Evolutionary conservation across 2,797 vertebrate genomes (phyloP).

Genomic region (Sebastes vulpes): DNA sequence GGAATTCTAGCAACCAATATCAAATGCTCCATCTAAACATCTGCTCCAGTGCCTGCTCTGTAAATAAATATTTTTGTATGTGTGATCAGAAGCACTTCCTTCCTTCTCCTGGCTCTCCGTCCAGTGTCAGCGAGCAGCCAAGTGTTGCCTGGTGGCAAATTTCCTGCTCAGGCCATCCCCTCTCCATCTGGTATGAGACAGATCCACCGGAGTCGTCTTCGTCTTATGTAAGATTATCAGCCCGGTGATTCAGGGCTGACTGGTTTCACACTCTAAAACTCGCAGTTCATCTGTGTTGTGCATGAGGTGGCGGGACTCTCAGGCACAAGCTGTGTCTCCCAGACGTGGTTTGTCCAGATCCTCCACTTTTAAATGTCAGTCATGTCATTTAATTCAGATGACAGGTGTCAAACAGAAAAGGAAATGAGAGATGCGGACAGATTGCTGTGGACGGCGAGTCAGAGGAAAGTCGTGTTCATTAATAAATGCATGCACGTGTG

Average conservation of each 20-base stretch:
- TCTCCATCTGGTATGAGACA: conserved; percentile 60
- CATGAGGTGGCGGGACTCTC: conserved; percentile 76
- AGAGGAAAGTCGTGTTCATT: conserved; percentile 46
- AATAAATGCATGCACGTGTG: conserved; percentile 40
- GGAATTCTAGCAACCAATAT: background rate
- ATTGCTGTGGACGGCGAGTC: conserved; percentile 47
- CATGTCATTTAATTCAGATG: conserved; percentile 61
- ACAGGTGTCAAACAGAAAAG: conserved; percentile 1
- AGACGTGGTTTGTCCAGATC: conserved; percentile 45
- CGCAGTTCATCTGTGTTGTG: conserved; percentile 75
- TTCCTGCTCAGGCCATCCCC: conserved; percentile 45
- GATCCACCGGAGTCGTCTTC: conserved; percentile 19
- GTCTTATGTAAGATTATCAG: conserved; percentile 61
- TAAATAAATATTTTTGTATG: background rate
- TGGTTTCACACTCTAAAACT: conserved; percentile 71
- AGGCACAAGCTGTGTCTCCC: conserved; percentile 75
- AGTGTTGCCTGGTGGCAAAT: conserved; percentile 16
- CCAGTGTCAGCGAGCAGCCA: background rate
- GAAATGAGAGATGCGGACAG: conserved; percentile 27
- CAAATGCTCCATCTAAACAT: conserved; percentile 4
- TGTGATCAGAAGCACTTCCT: conserved; percentile 5
- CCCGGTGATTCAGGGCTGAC: conserved; percentile 76
- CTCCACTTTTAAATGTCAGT: conserved; percentile 68
- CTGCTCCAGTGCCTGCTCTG: background rate
- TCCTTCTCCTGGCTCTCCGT: background rate